Percentiles rank a stretch among this genome's conserved stretches.
phyloP scores from a whole-genome alignment of 2,888 invertebrate genomes.

The Danaus chrysippus region DNA sequence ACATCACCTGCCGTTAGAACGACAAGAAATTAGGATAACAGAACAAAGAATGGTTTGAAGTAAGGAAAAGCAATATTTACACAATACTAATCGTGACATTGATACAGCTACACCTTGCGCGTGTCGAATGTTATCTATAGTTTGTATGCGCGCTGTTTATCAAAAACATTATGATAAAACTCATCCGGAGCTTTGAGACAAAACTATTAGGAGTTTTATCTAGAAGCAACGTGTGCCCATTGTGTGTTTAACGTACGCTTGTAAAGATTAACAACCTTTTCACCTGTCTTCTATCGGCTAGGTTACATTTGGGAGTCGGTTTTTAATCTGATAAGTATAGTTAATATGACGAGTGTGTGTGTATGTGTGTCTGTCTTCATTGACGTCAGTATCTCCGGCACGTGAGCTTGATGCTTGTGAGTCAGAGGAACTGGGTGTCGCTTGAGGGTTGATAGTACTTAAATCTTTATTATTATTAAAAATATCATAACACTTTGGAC shows the following conservation, averaged over 20 bases:
- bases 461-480: too few relatives aligned
- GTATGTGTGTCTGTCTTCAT: not conserved
- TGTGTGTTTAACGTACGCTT: constrained; percentile 4
- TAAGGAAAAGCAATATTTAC: constrained; percentile 52
- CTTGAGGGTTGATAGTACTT: too few relatives aligned
- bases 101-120: constrained; percentile 41
- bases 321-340: too few relatives aligned
- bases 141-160: constrained; percentile 34
- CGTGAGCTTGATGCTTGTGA: not conserved
- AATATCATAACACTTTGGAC: too few relatives aligned
- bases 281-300: not conserved
- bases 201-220: constrained; percentile 15
- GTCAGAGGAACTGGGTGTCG: not conserved
- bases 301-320: too few relatives aligned
- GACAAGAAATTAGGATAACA: not conserved
- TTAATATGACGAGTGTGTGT: too few relatives aligned
- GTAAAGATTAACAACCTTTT: not conserved
- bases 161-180: constrained; percentile 11
- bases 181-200: constrained; percentile 5
- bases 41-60: constrained; percentile 17
- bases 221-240: constrained; percentile 15
- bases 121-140: constrained; percentile 47
- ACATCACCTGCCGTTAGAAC: constrained; percentile 17
- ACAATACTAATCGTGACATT: constrained; percentile 47
- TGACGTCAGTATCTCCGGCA: constrained; percentile 1